These are phyloP conservation scores for Campylomormyrus numenius DNA, from an alignment of 2,113 vertebrate species.

Conservation along the genomic window DNA sequence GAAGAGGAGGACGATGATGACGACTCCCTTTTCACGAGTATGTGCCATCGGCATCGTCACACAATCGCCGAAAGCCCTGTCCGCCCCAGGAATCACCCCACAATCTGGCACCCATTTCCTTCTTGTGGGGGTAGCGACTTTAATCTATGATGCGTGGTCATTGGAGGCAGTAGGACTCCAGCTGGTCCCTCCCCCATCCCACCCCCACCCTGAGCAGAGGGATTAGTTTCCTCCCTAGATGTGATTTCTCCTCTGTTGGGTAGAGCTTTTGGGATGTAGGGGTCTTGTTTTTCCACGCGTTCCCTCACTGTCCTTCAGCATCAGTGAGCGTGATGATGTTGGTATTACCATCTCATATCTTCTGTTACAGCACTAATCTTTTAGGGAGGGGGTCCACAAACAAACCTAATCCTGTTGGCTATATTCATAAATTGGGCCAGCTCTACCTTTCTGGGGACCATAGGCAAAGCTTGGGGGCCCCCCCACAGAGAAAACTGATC, in stretches of 20 bases:
- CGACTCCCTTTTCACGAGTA: constrained; percentile 83
- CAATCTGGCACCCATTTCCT: background rate
- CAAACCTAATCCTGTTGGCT: background rate
- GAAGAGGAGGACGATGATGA: constrained; percentile 71
- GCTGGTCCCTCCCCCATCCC: background rate
- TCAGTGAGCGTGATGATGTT: background rate
- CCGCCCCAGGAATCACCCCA: background rate
- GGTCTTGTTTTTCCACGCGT: background rate
- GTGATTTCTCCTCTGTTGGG: background rate
- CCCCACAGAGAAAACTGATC: background rate
- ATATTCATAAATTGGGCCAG: background rate
- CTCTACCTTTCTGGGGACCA: background rate
- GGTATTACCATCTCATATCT: background rate
- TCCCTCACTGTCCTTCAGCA: background rate
- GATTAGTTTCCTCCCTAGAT: background rate
- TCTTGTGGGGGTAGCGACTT: background rate
- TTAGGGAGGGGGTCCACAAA: background rate
- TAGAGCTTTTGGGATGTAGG: background rate
- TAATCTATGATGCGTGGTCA: background rate
- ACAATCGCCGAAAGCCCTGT: background rate
- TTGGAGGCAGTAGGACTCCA: background rate
- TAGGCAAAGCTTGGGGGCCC: background rate
- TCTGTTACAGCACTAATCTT: background rate
- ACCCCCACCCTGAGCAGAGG: background rate
- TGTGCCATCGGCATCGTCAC: background rate